phyloP scores from a whole-genome alignment of 2,113 vertebrate species.

The Engraulis encrasicolus region DNA sequence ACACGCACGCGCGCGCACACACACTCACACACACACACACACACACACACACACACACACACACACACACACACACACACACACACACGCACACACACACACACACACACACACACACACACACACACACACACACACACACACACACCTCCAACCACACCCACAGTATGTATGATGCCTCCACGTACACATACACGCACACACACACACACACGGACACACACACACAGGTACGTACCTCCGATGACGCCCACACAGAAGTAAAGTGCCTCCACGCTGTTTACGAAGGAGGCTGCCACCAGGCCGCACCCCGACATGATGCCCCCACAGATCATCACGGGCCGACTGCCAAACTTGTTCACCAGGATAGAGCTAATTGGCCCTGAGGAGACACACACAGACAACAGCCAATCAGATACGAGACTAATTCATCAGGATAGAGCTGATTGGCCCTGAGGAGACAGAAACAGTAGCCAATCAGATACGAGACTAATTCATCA shows the following conservation, averaged over 20 bases:
- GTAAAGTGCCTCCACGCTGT: conserved; percentile 88
- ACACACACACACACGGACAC: neutral
- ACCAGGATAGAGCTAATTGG: conserved; percentile 96
- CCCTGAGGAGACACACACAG: conserved; percentile 64
- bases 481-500: neutral
- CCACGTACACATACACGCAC: neutral
- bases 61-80: neutral
- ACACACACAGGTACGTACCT: conserved; percentile 74
- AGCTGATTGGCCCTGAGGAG: conserved; percentile 87
- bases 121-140: neutral
- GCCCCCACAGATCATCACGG: conserved; percentile 86
- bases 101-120: neutral
- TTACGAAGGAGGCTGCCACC: conserved; percentile 89
- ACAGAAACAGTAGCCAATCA: neutral
- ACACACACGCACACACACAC: neutral
- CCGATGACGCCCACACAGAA: conserved; percentile 93
- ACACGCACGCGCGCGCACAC: too few species aligned
- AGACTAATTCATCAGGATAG: neutral
- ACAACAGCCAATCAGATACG: neutral
- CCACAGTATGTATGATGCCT: neutral
- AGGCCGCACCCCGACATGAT: conserved; percentile 83
- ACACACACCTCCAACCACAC: neutral
- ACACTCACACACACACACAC: neutral
- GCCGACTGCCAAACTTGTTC: conserved; percentile 92
- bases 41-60: neutral